phyloP scores from a whole-genome alignment of 1,140 invertebrate genomes.

The Gerris buenoi region DNA sequence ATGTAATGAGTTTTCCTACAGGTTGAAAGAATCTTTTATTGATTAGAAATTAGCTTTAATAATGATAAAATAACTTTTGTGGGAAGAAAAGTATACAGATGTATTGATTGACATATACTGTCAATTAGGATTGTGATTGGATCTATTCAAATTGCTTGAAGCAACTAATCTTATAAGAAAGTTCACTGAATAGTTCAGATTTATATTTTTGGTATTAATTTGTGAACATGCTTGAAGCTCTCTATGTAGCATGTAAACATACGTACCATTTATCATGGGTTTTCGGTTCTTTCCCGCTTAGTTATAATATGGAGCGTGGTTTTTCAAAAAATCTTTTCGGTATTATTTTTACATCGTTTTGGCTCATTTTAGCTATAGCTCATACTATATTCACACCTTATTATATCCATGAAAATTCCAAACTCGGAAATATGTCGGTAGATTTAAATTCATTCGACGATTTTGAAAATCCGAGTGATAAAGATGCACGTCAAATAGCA shows the following conservation, averaged over 20 bases:
- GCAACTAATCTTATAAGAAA: too few species aligned
- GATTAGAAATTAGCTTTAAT: too few species aligned
- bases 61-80: too few species aligned
- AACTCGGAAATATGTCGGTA: neutral
- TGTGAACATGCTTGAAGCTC: neutral
- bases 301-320: neutral
- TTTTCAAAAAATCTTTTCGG: neutral
- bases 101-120: too few species aligned
- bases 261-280: neutral
- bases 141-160: too few species aligned
- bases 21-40: too few species aligned
- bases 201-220: too few species aligned
- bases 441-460: neutral
- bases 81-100: too few species aligned
- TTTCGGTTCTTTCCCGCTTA: neutral
- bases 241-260: neutral
- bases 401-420: neutral
- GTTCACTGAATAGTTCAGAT: too few species aligned
- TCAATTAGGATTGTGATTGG: too few species aligned
- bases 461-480: neutral
- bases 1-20: too few species aligned
- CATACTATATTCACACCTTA: neutral
- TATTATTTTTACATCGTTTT: neutral
- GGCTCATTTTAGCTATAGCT: neutral
- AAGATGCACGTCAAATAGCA: neutral